phyloP scores from a whole-genome alignment of 2,888 invertebrate species.

The Cerceris ruficornis region DNA sequence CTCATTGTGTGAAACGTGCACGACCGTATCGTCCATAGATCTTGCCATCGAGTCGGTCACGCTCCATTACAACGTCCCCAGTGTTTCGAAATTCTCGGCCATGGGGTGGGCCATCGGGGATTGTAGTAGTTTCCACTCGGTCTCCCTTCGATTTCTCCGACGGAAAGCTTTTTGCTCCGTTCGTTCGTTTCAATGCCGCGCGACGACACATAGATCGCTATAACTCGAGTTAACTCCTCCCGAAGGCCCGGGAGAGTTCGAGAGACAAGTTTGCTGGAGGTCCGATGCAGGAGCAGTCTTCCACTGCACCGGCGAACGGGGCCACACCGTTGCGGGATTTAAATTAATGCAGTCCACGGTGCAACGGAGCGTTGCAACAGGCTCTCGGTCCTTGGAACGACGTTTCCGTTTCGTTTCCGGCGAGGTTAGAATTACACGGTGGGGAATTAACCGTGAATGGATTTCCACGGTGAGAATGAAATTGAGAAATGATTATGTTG shows the following conservation, averaged over 20 bases:
- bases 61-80: conserved; percentile 43
- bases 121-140: no score
- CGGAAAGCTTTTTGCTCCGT: no score
- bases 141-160: no score
- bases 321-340: conserved; percentile 26
- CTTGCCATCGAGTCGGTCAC: conserved; percentile 10
- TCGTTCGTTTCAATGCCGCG: no score
- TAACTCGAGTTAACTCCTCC: no score
- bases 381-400: conserved; percentile 6
- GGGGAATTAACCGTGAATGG: not conserved
- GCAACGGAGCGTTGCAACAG: conserved; percentile 9
- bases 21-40: conserved; percentile 8
- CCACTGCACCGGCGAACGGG: no score
- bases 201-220: no score
- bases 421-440: not conserved
- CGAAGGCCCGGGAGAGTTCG: no score
- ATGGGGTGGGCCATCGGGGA: conserved; percentile 14
- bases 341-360: conserved; percentile 25
- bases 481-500: no score
- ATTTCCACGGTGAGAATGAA: not conserved
- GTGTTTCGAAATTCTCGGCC: conserved; percentile 36
- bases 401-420: conserved; percentile 32
- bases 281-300: no score
- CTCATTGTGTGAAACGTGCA: conserved; percentile 28
- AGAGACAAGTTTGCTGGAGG: no score